These are phyloP conservation scores for Excalfactoria chinensis DNA, from an alignment of 2,113 vertebrate genomes.

Conservation along the genomic window DNA sequence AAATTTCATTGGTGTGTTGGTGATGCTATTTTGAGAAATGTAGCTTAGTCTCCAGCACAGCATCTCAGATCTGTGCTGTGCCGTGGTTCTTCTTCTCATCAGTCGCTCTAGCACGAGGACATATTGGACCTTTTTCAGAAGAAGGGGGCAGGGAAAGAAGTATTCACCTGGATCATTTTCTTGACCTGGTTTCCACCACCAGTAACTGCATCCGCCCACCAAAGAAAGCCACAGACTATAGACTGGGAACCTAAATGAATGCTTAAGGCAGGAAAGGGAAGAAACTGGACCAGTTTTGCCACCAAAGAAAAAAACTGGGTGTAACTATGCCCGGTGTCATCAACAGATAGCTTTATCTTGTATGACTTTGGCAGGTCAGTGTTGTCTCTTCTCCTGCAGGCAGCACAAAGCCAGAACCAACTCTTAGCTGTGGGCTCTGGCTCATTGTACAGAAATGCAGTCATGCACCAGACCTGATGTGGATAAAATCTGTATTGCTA, in stretches of 20 bases:
- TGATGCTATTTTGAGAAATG: background rate
- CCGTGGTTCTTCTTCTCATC: background rate
- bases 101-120: background rate
- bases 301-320: background rate
- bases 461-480: background rate
- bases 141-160: background rate
- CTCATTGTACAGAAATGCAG: conserved; percentile 2
- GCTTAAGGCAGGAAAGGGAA: conserved; percentile 9
- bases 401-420: background rate
- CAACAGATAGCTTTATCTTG: background rate
- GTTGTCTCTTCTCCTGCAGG: background rate
- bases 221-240: background rate
- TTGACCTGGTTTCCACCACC: background rate
- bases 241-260: background rate
- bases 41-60: background rate
- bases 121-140: background rate
- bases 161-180: background rate
- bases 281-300: conserved; percentile 35
- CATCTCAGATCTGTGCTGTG: background rate
- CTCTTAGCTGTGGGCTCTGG: background rate
- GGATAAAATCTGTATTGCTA: background rate
- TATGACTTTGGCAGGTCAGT: background rate
- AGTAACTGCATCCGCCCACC: background rate
- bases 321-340: background rate
- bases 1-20: background rate